Base-by-base conservation (phyloP, 2,797 vertebrate species). In the Micromesistius poutassou region DNA sequence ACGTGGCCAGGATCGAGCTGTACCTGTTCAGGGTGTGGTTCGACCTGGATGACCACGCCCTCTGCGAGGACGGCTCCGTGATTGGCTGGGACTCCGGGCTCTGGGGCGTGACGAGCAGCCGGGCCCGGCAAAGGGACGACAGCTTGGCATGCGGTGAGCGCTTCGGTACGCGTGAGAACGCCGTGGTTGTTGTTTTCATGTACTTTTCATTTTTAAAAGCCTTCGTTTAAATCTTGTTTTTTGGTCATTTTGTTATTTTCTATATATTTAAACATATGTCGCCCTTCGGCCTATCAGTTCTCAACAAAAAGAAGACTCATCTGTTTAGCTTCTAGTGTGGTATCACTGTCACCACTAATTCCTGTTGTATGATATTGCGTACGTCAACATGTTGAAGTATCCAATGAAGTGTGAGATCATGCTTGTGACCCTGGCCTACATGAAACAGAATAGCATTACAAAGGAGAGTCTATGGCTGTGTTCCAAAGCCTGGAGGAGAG, bases 21-120 rank as follows among this genome's bases (percentile, higher is more conserved):
- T 94, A 95, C 85, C 76, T 95, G 80, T 95, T 95, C 82, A 85
- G 94, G 7, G 74, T 95, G 81, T 95, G 94, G 94, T 76, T 75
- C 0, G 91, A 94, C 46, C 30, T 93, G 31, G 68, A 5, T 0
- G 1, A 77, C 1, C 93, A 92, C 13, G 73, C 30, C 1, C 2
- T 30, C 72, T 95, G 94, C 0, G 91, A 94, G 83, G 93, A 95
- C 0, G 94, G 94, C 25, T 75, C 85, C 0, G 89, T 93, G 81
- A 90, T 94, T 30, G 89, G 91, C 80, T 95, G 94, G 94, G 80
- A 91, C 2, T 81, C 91, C 0, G 38, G 28, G 0, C 66, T 87
- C 78, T 95, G 94, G 94, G 86, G 83, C 0, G 71, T 93, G 75
- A 91, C 83, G 33, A 89, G 88, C 72, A 38, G 77, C 13, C 82